Evolutionary conservation across 2,113 vertebrate species (phyloP), one percentile per base, ranked within the genome.

Genomic region (Paedocypris sp.): DNA sequence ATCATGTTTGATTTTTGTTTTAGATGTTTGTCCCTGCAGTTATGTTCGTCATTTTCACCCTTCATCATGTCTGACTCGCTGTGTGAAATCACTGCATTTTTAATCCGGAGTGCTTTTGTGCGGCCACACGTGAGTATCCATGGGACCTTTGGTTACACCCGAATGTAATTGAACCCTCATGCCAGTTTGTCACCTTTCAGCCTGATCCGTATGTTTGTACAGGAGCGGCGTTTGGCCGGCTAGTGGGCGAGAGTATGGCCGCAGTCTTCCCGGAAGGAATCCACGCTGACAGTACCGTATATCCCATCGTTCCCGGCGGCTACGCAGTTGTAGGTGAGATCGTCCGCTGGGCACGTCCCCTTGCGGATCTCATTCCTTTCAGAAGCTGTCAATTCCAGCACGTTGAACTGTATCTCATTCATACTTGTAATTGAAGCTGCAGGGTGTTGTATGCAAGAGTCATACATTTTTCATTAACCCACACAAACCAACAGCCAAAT

Each of bases 231-330:
- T 99, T 98, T 6, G 95, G 95, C 13, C 86, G 94, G 48, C 85
- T 99, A 51, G 92, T 98, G 3, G 95, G 94, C 1, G 95, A 99
- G 68, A 90, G 91, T 76, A 98, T 99, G 95, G 93, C 95, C 0
- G 75, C 90, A 58, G 89, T 92, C 88, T 99, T 99, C 79, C 95
- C 95, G 0, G 94, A 96, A 0, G 95, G 95, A 35, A 96, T 98
- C 68, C 94, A 98, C 71, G 83, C 87, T 0, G 87, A 96, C 25
- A 87, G 86, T 72, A 94, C 83, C 25, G 89, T 85, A 64, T 98
- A 98, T 74, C 87, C 92, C 74, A 98, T 99, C 23, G 92, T 99
- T 52, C 95, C 95, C 0, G 95, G 95, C 1, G 95, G 93, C 56
- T 98, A 99, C 7, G 95, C 95, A 1, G 95, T 99, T 51, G 94